phyloP scores from a whole-genome alignment of 2,888 invertebrate genomes.

The Cheilosia pagana region DNA sequence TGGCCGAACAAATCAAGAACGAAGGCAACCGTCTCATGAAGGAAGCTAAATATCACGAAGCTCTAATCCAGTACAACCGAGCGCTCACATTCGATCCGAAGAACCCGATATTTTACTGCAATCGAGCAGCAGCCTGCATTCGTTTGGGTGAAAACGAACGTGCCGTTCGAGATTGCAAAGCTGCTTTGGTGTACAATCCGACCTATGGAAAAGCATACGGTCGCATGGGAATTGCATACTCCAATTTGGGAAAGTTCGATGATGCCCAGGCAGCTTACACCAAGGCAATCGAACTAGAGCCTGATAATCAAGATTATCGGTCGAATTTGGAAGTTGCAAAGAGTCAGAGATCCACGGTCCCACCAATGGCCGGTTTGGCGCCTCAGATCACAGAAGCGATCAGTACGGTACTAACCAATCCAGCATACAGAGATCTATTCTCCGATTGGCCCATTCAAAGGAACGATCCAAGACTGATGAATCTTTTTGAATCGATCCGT shows the following conservation, averaged over 20 bases:
- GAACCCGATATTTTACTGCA: constrained; percentile 98
- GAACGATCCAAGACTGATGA: constrained; percentile 52
- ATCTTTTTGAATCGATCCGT: constrained; percentile 42
- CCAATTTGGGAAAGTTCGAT: constrained; percentile 91
- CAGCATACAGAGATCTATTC: constrained; percentile 71
- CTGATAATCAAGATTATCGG: constrained; percentile 94
- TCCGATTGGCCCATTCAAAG: constrained; percentile 28
- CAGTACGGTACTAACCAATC: constrained; percentile 80
- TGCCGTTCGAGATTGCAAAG: constrained; percentile 95
- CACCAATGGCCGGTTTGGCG: neutral
- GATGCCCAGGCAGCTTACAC: constrained; percentile 94
- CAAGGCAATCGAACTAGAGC: constrained; percentile 95
- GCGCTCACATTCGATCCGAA: constrained; percentile 94
- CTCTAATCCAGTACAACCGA: constrained; percentile 91
- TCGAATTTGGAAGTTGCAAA: constrained; percentile 94
- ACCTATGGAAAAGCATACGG: constrained; percentile 98
- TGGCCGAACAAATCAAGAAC: constrained; percentile 94
- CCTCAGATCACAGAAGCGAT: constrained; percentile 79
- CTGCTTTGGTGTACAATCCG: constrained; percentile 94
- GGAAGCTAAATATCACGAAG: constrained; percentile 90
- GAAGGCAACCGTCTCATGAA: constrained; percentile 96
- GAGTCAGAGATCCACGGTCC: constrained; percentile 70
- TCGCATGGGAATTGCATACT: constrained; percentile 93
- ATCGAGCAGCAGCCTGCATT: constrained; percentile 97
- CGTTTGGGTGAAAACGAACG: constrained; percentile 92